Percentiles rank a stretch among this genome's conserved stretches.
These are phyloP conservation scores for Neolamprologus variostigma DNA, from an alignment of 2,113 vertebrate species.

Conservation along the genomic window DNA sequence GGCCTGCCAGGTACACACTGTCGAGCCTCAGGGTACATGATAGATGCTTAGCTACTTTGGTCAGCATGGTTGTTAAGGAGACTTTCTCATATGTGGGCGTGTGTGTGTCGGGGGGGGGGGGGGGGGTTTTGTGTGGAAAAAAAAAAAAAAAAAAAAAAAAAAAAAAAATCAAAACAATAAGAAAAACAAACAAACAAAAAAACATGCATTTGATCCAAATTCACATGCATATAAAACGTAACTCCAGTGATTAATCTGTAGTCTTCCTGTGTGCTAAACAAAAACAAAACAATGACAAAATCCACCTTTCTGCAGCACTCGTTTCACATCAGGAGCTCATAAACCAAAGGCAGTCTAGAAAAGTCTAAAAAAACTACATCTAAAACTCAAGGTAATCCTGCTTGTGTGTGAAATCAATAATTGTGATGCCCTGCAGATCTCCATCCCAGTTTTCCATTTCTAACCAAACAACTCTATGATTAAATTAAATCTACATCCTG, in stretches of 20 bases:
- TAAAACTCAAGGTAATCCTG: neutral
- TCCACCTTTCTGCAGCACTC: fast-evolving
- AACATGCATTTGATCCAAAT: neutral
- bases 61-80: neutral
- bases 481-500: neutral
- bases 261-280: neutral
- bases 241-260: neutral
- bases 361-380: neutral
- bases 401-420: neutral
- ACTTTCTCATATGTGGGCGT: neutral
- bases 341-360: neutral
- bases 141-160: neutral
- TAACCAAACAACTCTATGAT: neutral
- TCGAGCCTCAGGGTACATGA: neutral
- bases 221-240: neutral
- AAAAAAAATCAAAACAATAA: neutral
- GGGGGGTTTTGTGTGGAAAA: too few species aligned
- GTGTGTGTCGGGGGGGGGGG: fast-evolving
- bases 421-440: neutral
- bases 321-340: neutral
- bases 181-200: neutral
- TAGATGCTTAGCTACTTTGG: neutral
- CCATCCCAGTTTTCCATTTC: neutral
- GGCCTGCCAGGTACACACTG: conserved; percentile 29
- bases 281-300: neutral